phyloP scores from a whole-genome alignment of 2,113 vertebrate species.

The Petromus typicus region DNA sequence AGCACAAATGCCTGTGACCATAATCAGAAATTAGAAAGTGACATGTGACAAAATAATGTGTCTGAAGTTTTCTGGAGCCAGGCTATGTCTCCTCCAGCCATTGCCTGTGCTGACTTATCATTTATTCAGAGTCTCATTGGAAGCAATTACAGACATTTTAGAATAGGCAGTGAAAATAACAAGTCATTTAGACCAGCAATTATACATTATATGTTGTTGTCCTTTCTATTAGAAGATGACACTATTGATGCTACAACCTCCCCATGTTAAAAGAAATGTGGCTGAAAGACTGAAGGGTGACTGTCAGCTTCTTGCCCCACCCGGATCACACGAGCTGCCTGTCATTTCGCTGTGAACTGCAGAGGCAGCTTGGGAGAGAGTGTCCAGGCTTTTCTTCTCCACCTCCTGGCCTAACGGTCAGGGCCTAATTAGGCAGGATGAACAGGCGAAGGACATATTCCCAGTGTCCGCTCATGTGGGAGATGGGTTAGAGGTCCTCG shows the following conservation, averaged over 20 bases:
- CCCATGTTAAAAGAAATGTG: slow-evolving; percentile 62
- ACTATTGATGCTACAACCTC: slow-evolving; percentile 78
- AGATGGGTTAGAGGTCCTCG: slow-evolving; percentile 60
- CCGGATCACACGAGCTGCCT: slow-evolving; percentile 68
- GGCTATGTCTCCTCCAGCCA: slow-evolving; percentile 56
- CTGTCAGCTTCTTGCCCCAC: slow-evolving; percentile 77
- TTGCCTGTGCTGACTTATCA: slow-evolving; percentile 77
- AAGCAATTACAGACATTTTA: slow-evolving; percentile 80
- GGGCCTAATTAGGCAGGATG: slow-evolving; percentile 74
- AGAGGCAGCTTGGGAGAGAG: slow-evolving; percentile 67
- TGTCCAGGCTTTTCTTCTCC: slow-evolving; percentile 68
- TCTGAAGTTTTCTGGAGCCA: slow-evolving; percentile 63
- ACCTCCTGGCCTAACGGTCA: slow-evolving; percentile 77
- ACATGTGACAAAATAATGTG: slow-evolving; percentile 76
- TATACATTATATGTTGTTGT: slow-evolving; percentile 82
- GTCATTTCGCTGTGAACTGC: slow-evolving; percentile 79
- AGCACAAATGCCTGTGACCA: slow-evolving; percentile 48
- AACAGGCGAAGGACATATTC: slow-evolving; percentile 62
- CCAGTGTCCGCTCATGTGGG: slow-evolving; percentile 54
- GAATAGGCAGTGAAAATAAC: slow-evolving; percentile 87
- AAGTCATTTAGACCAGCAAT: slow-evolving; percentile 85
- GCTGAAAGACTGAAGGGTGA: slow-evolving; percentile 78
- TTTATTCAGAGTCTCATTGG: slow-evolving; percentile 80
- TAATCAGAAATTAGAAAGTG: slow-evolving; percentile 68
- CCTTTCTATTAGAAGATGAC: slow-evolving; percentile 85